Conservation (phyloP, 1,140 invertebrate genomes). For the Macrotrachela quadricornifera region DNA sequence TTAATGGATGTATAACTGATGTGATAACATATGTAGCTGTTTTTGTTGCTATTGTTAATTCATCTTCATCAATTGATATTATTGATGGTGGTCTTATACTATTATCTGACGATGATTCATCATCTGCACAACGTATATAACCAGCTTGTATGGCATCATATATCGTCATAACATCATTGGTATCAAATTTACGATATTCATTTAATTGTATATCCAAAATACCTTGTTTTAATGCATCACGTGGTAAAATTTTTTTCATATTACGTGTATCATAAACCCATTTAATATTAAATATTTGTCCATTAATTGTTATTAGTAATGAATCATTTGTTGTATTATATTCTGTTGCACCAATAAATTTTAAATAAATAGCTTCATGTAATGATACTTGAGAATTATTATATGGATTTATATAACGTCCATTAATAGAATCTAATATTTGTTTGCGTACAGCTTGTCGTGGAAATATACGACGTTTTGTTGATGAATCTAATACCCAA, state of each 20-base stretch:
- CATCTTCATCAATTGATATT: conserved; percentile 4
- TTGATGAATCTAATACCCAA: conserved; percentile 8
- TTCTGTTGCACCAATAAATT: conserved; percentile 6
- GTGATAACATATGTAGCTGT: conserved; percentile 8
- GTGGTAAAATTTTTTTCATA: not conserved
- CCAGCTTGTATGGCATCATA: not conserved
- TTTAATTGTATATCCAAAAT: conserved; percentile 1
- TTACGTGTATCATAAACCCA: conserved; percentile 6
- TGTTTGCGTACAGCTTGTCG: not conserved
- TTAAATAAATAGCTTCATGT: conserved; percentile 6
- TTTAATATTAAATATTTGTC: not conserved
- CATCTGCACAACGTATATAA: not conserved
- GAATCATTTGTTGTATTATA: not conserved
- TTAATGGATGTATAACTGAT: conserved; percentile 3
- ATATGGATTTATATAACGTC: not conserved
- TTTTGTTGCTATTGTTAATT: conserved; percentile 7
- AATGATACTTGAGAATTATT: conserved; percentile 4
- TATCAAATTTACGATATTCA: conserved; percentile 2
- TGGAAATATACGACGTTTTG: not conserved
- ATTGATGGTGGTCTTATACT: too few relatives aligned
- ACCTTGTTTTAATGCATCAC: conserved; percentile 1
- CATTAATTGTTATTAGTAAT: too few relatives aligned
- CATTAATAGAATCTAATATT: not conserved
- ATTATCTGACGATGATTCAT: not conserved
- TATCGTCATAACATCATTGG: not conserved